Conservation (phyloP, 1,140 invertebrate genomes). For the Mercenaria mercenaria region DNA sequence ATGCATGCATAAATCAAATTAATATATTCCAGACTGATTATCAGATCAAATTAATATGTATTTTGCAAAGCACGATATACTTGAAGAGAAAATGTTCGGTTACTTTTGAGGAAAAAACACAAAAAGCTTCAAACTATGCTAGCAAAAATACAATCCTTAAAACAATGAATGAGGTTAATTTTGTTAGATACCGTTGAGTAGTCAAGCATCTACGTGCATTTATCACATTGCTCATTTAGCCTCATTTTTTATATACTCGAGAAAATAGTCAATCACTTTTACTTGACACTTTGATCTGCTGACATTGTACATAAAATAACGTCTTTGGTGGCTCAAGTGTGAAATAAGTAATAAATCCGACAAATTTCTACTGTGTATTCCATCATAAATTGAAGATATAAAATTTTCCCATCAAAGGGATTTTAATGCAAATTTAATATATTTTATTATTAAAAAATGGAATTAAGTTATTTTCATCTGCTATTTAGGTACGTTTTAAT, state of each 20-base stretch:
- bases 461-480: conserved; percentile 16
- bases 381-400: conserved; percentile 9
- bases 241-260: not conserved
- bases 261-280: conserved; percentile 39
- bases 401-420: conserved; percentile 27
- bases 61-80: no score
- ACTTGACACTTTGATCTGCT: conserved; percentile 16
- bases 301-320: not conserved
- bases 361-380: conserved; percentile 32
- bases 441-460: conserved; percentile 9
- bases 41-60: no score
- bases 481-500: no score
- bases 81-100: no score
- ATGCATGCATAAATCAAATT: no score
- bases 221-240: not conserved
- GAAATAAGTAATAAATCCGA: conserved; percentile 34
- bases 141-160: not conserved
- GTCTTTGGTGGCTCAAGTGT: conserved; percentile 25
- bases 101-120: not conserved
- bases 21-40: no score
- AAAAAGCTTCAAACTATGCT: no score
- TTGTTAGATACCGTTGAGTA: no score
- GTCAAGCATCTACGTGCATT: not conserved
- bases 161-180: not conserved
- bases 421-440: conserved; percentile 43